These are phyloP conservation scores for Stegodyphus dumicola DNA, from an alignment of 1,140 invertebrate genomes.

Conservation along the genomic window DNA sequence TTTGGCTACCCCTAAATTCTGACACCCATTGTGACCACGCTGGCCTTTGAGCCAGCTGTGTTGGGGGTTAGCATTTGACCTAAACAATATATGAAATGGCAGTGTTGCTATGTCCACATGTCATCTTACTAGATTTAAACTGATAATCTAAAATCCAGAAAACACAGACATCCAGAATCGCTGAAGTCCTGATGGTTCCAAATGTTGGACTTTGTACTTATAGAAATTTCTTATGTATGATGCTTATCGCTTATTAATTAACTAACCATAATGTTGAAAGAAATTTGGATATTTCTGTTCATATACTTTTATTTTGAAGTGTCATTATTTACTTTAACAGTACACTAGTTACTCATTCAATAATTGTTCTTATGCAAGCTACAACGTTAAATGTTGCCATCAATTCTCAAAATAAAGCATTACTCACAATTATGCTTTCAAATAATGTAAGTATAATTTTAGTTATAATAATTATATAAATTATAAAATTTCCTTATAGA, in stretches of 20 bases:
- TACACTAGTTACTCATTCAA: conserved; percentile 83
- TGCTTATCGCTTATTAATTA: neutral
- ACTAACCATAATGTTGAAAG: neutral
- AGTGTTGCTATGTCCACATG: no score
- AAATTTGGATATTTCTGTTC: neutral
- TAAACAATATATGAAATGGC: no score
- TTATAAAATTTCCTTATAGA: conserved; percentile 6
- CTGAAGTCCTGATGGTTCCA: no score
- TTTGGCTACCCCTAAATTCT: no score
- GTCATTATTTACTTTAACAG: conserved; percentile 67
- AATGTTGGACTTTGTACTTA: no score
- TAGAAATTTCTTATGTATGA: neutral
- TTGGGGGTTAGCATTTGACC: no score
- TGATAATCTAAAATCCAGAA: no score
- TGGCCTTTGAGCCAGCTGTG: no score
- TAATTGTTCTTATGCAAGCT: conserved; percentile 92
- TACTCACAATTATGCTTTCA: conserved; percentile 99
- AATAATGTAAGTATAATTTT: conserved; percentile 87
- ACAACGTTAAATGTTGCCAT: conserved; percentile 98
- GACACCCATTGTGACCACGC: no score
- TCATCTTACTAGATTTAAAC: no score
- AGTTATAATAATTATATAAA: conserved; percentile 12
- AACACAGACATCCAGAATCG: no score
- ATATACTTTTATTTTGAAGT: neutral
- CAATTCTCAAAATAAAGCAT: conserved; percentile 97